Evolutionary conservation across 2,113 vertebrate genomes (phyloP), one percentile per base, ranked within the genome.

Genomic region (Podiceps cristatus): DNA sequence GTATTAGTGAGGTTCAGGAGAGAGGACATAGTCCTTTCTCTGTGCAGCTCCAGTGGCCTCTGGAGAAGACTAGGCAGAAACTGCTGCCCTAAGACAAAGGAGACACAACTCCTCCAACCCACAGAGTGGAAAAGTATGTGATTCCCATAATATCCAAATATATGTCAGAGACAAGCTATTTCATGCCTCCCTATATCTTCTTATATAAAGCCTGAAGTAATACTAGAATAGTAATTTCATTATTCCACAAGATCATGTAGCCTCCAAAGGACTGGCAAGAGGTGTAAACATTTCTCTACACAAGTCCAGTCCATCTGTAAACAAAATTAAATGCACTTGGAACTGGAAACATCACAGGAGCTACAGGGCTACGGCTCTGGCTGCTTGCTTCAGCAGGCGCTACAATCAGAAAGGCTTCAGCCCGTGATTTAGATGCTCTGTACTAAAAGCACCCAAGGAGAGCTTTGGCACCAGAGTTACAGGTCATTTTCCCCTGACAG

Each of bases 271-370:
- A 55, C 24, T 47, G 19, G 42, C 22, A 90, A 72, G 74, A 86
- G 25, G 20, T 45, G 18, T 22, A 79, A 50, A 7, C 0, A 0
- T 64, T 59, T 52, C 13, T 42, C 69, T 44, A 58, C 1, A 3
- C 29, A 78, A 86, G 19, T 31, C 25, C 25, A 45, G 9, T 37
- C 28, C 33, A 72, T 8, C 13, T 63, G 40, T 66, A 80, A 95
- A 83, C 52, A 84, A 82, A 75, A 84, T 24, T 20, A 88, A 91
- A 72, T 23, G 33, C 16, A 63, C 11, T 7, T 80, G 79, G 50
- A 88, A 84, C 7, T 73, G 77, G 28, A 87, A 82, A 66, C 28
- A n/a, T 67, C 67, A 59, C n/a, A 76, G 25, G 8, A 92, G 35
- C 16, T 53, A 44, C 22, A 62, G 40, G 24, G n/a, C 47, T 60